Evolutionary conservation across 2,888 invertebrate species (phyloP).

Genomic region (Harpalus rufipes): DNA sequence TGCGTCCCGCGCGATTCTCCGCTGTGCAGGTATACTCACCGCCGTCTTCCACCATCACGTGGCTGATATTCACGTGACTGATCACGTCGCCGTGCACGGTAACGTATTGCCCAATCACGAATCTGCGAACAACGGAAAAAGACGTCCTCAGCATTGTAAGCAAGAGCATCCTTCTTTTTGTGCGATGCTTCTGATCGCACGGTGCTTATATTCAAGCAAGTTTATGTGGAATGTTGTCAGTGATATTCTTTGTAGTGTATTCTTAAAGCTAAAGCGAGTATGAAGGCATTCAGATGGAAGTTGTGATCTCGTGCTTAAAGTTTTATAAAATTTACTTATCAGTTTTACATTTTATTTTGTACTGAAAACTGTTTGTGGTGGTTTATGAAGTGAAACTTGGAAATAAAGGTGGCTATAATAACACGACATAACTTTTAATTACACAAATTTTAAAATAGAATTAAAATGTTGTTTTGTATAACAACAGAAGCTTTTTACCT

Average conservation of each 20-base stretch:
- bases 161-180: not conserved
- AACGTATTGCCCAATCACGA: constrained; percentile 88
- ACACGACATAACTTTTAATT: no score
- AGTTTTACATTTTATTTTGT: not conserved
- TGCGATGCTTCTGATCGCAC: constrained; percentile 11
- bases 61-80: constrained; percentile 90
- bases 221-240: constrained; percentile 15
- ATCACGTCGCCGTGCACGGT: constrained; percentile 89
- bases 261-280: not conserved
- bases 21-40: constrained; percentile 89
- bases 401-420: not conserved
- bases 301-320: constrained; percentile 16
- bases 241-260: constrained; percentile 28
- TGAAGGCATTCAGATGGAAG: constrained; percentile 17
- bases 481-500: no score
- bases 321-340: constrained; percentile 25
- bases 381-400: not conserved
- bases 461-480: not conserved
- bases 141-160: not conserved
- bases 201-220: constrained; percentile 14
- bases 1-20: constrained; percentile 87
- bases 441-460: not conserved
- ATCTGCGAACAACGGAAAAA: constrained; percentile 77
- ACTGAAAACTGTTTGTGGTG: not conserved
- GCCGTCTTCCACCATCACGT: constrained; percentile 88